Percentiles rank a stretch among this genome's conserved stretches.
Evolutionary conservation across 2,113 vertebrate species (phyloP).

Genomic region (Chionomys nivalis): DNA sequence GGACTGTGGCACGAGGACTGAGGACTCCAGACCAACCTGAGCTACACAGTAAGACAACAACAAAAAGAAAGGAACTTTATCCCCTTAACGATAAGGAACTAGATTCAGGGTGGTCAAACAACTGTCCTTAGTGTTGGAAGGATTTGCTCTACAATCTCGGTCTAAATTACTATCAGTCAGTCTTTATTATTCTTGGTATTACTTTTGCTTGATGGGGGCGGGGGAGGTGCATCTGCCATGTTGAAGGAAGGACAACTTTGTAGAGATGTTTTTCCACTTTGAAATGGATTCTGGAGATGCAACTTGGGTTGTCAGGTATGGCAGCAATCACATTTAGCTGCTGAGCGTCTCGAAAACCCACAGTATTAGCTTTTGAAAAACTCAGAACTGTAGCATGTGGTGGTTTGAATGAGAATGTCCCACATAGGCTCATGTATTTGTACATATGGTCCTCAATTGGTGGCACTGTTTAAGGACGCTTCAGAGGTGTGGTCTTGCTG

Average conservation of each 20-base stretch:
- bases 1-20: neutral
- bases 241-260: neutral
- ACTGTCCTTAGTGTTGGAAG: neutral
- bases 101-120: conserved; percentile 19
- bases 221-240: neutral
- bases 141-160: conserved; percentile 2
- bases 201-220: neutral
- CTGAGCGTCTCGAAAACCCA: neutral
- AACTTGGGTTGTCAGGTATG: neutral
- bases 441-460: neutral
- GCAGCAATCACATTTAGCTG: neutral
- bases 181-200: neutral
- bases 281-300: neutral
- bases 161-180: conserved; percentile 41
- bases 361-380: neutral
- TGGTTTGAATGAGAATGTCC: neutral
- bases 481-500: neutral
- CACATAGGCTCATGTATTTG: neutral
- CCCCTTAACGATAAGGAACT: neutral
- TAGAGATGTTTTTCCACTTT: neutral
- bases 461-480: neutral
- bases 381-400: neutral
- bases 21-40: neutral
- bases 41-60: neutral
- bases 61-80: neutral